A percentile compares a stretch with the other conserved stretches of the same genome.
phyloP scores from a whole-genome alignment of 2,113 vertebrate genomes.

The Paradoxurus hermaphroditus region DNA sequence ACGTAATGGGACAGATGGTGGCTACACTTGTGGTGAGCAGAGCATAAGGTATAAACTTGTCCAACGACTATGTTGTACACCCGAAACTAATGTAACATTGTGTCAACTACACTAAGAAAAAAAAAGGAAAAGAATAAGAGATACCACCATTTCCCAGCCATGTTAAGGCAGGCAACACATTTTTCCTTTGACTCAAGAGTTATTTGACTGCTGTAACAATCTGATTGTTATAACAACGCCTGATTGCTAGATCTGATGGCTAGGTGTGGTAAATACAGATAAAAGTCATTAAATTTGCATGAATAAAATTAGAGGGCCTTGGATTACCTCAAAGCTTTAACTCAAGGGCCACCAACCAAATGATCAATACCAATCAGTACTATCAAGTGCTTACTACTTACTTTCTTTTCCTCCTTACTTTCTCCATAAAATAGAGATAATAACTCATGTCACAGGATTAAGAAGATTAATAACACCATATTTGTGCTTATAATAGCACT shows the following conservation, averaged over 20 bases:
- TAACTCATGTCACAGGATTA: not conserved
- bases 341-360: not conserved
- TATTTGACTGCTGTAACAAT: not conserved
- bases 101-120: not conserved
- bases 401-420: not conserved
- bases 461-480: not conserved
- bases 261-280: not conserved
- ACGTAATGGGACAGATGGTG: not conserved
- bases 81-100: not conserved
- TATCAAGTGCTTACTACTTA: not conserved
- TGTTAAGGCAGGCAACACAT: not conserved
- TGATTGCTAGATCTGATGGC: not conserved
- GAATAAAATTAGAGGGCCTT: not conserved
- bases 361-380: not conserved
- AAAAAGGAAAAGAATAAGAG: not conserved
- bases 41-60: not conserved
- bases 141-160: not conserved
- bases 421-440: not conserved
- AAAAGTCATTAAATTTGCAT: not conserved
- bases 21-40: not conserved
- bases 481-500: not conserved
- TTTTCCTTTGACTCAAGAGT: not conserved
- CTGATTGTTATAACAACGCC: too few relatives aligned
- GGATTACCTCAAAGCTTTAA: not conserved
- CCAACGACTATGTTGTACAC: not conserved